Evolutionary conservation across 1,140 invertebrate species (phyloP).

Genomic region (Ctenoplectra terminalis): DNA sequence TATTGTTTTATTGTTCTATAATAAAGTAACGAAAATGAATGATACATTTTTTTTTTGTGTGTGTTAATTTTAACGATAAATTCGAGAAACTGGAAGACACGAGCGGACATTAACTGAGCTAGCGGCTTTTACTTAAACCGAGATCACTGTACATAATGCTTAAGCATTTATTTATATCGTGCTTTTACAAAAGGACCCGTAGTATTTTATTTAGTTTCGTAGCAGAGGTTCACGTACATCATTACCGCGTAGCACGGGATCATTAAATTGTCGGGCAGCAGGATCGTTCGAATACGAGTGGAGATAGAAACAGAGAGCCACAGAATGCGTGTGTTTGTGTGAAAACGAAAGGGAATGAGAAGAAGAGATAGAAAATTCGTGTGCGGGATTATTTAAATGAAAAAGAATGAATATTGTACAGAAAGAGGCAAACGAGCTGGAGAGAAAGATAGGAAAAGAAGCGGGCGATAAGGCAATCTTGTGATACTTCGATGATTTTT

Average conservation of each 20-base stretch:
- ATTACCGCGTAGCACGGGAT: constrained; percentile 52
- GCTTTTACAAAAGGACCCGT: constrained; percentile 78
- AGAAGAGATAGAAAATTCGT: constrained; percentile 8
- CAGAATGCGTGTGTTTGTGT: constrained; percentile 18
- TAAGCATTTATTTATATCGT: constrained; percentile 82
- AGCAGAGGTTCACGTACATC: constrained; percentile 60
- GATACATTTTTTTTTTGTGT: no score
- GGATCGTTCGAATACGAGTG: constrained; percentile 3
- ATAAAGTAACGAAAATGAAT: no score
- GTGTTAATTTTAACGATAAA: neutral
- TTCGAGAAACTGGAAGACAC: neutral
- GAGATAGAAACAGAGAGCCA: neutral
- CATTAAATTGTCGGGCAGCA: constrained; percentile 49
- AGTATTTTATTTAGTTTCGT: constrained; percentile 81
- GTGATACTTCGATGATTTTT: constrained; percentile 77
- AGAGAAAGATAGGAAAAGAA: constrained; percentile 54
- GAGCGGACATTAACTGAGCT: constrained; percentile 58
- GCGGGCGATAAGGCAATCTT: constrained; percentile 75
- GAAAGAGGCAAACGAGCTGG: constrained; percentile 28
- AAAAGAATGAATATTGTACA: constrained; percentile 29
- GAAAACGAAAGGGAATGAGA: constrained; percentile 25
- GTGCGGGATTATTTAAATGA: constrained; percentile 37
- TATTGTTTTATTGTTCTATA: no score
- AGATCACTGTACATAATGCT: constrained; percentile 79
- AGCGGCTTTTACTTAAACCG: constrained; percentile 82